A percentile compares a stretch with the other conserved stretches of the same genome.
phyloP scores from a whole-genome alignment of 2,888 invertebrate species.

The Mellilla xanthometata region DNA sequence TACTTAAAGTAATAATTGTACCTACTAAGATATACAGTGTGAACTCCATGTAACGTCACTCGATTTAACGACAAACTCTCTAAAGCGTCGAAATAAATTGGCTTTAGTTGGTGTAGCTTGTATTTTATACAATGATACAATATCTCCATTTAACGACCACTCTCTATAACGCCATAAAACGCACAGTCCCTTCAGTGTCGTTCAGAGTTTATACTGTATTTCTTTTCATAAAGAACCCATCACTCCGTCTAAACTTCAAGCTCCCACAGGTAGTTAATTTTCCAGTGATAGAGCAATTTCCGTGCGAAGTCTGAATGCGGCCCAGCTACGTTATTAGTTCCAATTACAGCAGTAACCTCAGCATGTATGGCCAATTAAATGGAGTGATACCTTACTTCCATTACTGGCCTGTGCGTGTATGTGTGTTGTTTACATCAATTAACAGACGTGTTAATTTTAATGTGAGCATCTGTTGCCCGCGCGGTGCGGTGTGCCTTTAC shows the following conservation, averaged over 20 bases:
- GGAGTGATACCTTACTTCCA: slow-evolving; percentile 80
- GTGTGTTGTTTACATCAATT: slow-evolving; percentile 77
- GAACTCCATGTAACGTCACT: no score
- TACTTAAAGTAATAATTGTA: no score
- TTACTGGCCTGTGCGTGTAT: slow-evolving; percentile 50
- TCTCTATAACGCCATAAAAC: no score
- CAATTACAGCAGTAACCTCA: slow-evolving; percentile 79
- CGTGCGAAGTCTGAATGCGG: slow-evolving; percentile 55
- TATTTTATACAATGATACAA: no score
- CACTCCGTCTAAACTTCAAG: not conserved
- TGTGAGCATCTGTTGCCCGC: slow-evolving; percentile 55
- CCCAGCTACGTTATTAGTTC: slow-evolving; percentile 71
- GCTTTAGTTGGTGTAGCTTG: no score
- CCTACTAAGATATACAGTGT: no score
- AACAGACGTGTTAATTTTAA: slow-evolving; percentile 72
- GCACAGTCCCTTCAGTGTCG: no score
- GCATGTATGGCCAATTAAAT: slow-evolving; percentile 78
- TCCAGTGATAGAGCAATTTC: slow-evolving; percentile 47
- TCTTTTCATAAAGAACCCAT: not conserved
- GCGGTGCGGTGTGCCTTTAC: slow-evolving; percentile 45
- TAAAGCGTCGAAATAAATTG: no score
- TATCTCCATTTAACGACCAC: no score
- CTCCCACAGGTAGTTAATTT: slow-evolving; percentile 44
- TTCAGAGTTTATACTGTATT: no score
- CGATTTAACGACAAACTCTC: no score